Evolutionary conservation across 30 jellyfish, hydroid and myxozoan genomes (phyloP), one percentile per base, ranked within the genome.

Genomic region (Morbakka virulenta): DNA sequence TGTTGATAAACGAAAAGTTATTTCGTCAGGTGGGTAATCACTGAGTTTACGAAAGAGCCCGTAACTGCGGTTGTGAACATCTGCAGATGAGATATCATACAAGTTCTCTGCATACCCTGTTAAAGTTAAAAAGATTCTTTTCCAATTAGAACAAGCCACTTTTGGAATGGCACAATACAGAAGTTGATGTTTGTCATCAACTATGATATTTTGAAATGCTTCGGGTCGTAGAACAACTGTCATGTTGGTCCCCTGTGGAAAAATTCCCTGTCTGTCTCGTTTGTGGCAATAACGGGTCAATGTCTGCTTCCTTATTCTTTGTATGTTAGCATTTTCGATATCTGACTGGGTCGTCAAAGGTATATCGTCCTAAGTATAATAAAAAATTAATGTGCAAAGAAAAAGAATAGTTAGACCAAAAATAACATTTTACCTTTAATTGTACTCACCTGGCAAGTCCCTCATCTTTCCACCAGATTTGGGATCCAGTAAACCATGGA

Each of bases 71-170:
- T 92, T 86, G 73, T 92, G 98, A 4, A 94, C 98, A n/a, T 87
- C 92, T 1, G 95, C 50, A 0, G 98, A 52, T 29, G 61, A 67
- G 24, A 92, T 67, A 30, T 88, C 89, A 12, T 74, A 67, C 13
- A 96, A 94, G 35, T 81, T 88, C 69, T 79, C 84, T 28, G 90
- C 68, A 50, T 85, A 86, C 50, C 98, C 98, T 41, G 86, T 91
- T 12, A 92, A 77, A 0, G 80, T 91, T 52, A 92, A 92, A 22
- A 92, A 85, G 21, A 92, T 96, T 2, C 98, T 81, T 32, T 92
- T 87, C 98, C 98, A 92, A 74, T 92, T 92, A 0, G 98, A 77
- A 69, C 98, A 92, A 36, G 96, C 98, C 11, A 92, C 95, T 72
- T 92, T 92, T 27, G 98, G 98, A 47, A 94, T 75, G 80, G 81